phyloP scores from a whole-genome alignment of 2,888 invertebrate genomes.

The Dasysyrphus albostriatus region DNA sequence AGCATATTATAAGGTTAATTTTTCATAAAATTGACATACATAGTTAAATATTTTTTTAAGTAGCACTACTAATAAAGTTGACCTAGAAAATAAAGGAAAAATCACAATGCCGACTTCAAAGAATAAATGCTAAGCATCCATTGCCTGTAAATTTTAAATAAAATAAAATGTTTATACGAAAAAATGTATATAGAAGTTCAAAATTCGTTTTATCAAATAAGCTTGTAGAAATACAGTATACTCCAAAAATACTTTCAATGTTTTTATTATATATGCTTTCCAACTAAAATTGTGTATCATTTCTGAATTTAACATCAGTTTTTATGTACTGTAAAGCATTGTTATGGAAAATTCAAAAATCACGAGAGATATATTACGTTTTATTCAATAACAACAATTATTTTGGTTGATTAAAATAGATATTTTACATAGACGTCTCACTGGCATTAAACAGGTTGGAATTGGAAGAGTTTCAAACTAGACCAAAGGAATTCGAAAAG shows the following conservation, averaged over 20 bases:
- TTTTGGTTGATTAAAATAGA: conserved; percentile 48
- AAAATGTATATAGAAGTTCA: background rate
- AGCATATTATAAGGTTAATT: background rate
- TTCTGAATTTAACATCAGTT: conserved; percentile 1
- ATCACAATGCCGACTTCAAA: background rate
- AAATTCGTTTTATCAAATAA: background rate
- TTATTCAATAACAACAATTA: conserved; percentile 47
- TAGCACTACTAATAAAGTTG: background rate
- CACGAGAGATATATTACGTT: conserved; percentile 30
- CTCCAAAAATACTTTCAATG: conserved; percentile 10
- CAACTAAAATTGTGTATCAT: background rate
- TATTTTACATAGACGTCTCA: conserved; percentile 22
- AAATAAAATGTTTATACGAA: background rate
- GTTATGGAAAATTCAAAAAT: conserved; percentile 21
- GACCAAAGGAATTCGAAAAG: conserved; percentile 41
- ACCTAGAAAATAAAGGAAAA: background rate
- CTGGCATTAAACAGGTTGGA: conserved; percentile 33
- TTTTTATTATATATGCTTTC: background rate
- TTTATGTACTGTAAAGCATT: background rate
- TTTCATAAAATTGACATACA: background rate
- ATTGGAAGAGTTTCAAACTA: conserved; percentile 50
- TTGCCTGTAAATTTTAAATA: background rate
- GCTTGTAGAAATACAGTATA: background rate
- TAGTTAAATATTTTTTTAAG: background rate
- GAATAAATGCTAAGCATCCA: background rate